Base-by-base conservation (phyloP, 2,888 invertebrate species). In the Dromius quadrimaculatus region DNA sequence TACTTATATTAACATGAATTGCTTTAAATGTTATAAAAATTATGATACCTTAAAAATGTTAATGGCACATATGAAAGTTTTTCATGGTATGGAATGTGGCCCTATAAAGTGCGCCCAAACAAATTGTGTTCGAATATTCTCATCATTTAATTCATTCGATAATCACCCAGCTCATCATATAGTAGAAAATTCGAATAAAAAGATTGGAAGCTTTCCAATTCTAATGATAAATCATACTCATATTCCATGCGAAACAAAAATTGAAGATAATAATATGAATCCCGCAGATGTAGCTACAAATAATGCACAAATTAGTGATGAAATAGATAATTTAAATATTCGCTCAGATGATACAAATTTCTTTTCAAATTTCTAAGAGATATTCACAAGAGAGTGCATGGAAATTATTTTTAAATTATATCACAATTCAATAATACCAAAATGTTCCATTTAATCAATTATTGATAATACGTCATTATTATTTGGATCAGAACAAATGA, bases 1-100 rank as follows among this genome's bases (percentile, higher is more conserved):
- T 41, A 41, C 15, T 41, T 13, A 41, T 41, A 15, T 41, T 41
- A 50, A 50, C 2, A 50, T 50, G 50, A 50, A 50, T 20, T 50
- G 50, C 20, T 50, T 22, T 23, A 5, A 20, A 23, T 50, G 50
- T 50, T 50, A 11, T n/a, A 23, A 50, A 20, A 22, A 23, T 20
- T 50, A 20, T 50, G 50, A 5, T 22, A 50, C 50, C 1, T 15
- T 15, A 17, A 50, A 22, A 22, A 22, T 50, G 20, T 50, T 50
- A 50, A 15, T 50, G 5, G 11, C 20, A 20, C 50, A 50, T 50
- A 20, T 50, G n/a, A 50, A 50, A 50, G 15, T 41, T 15, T 41
- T 41, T 13, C 41, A 41, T 41, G 41, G 41, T 4, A 9, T 41
- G 11, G 15, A 41, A 41, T 41, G 15, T 41, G 41, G 15, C 15